Conservation (phyloP, 2,797 vertebrate species). For the Lates japonicus region DNA sequence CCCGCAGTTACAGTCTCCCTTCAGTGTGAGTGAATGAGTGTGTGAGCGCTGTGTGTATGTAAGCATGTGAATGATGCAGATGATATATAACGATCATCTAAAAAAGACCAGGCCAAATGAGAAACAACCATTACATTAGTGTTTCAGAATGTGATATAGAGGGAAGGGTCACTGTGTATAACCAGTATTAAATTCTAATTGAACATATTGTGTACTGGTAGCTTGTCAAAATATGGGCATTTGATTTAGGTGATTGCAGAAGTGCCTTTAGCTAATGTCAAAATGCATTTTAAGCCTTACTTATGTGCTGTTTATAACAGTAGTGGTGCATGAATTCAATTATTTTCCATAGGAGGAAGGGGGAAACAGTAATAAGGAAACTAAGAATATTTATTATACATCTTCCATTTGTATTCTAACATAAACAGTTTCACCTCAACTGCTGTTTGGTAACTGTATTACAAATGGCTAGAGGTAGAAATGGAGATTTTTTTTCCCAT, state of each 20-base stretch:
- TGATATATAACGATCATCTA: conserved; percentile 78
- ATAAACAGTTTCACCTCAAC: conserved; percentile 23
- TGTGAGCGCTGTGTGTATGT: conserved; percentile 54
- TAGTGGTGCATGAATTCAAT: conserved; percentile 18
- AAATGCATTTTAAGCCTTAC: conserved; percentile 47
- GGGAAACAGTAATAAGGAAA: conserved; percentile 17
- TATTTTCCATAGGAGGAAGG: neutral
- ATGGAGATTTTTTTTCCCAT: neutral
- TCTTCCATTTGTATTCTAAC: conserved; percentile 14
- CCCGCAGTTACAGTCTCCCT: conserved; percentile 78
- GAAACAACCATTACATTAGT: conserved; percentile 82
- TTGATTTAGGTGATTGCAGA: conserved; percentile 71
- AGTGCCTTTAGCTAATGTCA: conserved; percentile 63
- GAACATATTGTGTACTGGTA: conserved; percentile 77
- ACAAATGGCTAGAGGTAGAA: conserved; percentile 19
- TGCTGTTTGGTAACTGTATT: conserved; percentile 20
- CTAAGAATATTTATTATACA: conserved; percentile 25
- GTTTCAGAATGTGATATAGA: conserved; percentile 69
- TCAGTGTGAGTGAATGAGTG: conserved; percentile 74
- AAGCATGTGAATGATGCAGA: conserved; percentile 73
- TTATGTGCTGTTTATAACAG: conserved; percentile 55
- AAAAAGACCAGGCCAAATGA: conserved; percentile 75
- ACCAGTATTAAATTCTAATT: conserved; percentile 82
- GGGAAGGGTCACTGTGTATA: conserved; percentile 73
- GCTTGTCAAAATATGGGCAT: conserved; percentile 80